Base-by-base conservation (phyloP, 2,888 invertebrate genomes). In the Drosophila setosimentum region DNA sequence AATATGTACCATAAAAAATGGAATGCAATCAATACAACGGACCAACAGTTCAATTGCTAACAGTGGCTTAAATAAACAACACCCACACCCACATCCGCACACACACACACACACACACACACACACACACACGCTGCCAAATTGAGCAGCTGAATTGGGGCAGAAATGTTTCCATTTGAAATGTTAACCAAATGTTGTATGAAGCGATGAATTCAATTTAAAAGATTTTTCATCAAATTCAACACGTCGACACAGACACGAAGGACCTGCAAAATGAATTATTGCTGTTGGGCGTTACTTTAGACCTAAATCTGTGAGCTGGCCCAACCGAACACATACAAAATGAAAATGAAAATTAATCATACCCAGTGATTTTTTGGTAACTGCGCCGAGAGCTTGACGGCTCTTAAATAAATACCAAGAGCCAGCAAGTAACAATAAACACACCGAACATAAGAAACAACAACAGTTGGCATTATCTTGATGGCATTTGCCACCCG, bases 191-290 rank as follows among this genome's bases (percentile, higher is more conserved):
- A 87, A 83, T 86, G 83, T 62, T 77, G 66, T 51, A 66, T 66
- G 54, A 48, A 60, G 75, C 55, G 51, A 69, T 76, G 68, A 83
- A 89, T 76, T 84, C 79, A 87, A 84, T 84, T 85, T 84, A 33
- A 79, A 82, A 71, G 50, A 63, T 69, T 83, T 87, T 84, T 84
- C 75, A 84, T 89, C 82, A 79, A 73, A 74, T 78, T 75, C 80
- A 72, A 73, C 78, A 86, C 80, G 72, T 73, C 81, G 54, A 50
- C 61, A 57, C 54, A 60, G 24, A 3, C 35, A 18, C 27, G 35
- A 53, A 61, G 69, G 58, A 81, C 63, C 57, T 72, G 78, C 63
- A 58, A 87, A 82, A 85, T 89, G 82, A 85, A 84, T 85, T 85
- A 85, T 89, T 82, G 89, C 87, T 82, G 49, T 78, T 78, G 78